Evolutionary conservation across 2,888 invertebrate genomes (phyloP).

Genomic region (Acanthosoma haemorrhoidale): DNA sequence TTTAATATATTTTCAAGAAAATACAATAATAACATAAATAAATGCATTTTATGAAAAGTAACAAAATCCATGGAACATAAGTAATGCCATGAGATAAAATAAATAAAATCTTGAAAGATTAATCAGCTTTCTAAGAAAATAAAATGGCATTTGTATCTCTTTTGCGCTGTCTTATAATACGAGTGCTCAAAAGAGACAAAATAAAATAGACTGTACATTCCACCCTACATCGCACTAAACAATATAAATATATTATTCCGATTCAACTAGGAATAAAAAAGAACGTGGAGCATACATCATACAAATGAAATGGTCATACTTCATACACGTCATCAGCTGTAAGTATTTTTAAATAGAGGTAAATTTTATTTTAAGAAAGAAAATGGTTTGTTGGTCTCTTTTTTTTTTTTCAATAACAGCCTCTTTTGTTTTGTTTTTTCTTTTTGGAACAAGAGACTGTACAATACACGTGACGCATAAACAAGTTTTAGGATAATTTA

Average conservation of each 20-base stretch:
- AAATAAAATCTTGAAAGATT: conserved; percentile 28
- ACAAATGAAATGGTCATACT: conserved; percentile 37
- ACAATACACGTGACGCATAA: conserved; percentile 15
- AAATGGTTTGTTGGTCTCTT: conserved; percentile 30
- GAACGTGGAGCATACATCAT: conserved; percentile 34
- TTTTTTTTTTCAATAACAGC: conserved; percentile 22
- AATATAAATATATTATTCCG: conserved; percentile 33
- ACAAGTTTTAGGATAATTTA: conserved; percentile 19
- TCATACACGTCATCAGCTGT: conserved; percentile 36
- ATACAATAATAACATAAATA: conserved; percentile 38
- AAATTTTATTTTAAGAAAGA: conserved; percentile 35
- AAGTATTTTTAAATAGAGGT: conserved; percentile 38
- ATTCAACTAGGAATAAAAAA: conserved; percentile 25
- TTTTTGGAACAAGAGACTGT: conserved; percentile 5
- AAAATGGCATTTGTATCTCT: conserved; percentile 24
- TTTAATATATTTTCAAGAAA: conserved; percentile 35
- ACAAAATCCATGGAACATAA: conserved; percentile 34
- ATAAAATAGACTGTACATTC: conserved; percentile 14
- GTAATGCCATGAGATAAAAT: conserved; percentile 25
- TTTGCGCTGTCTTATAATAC: conserved; percentile 18
- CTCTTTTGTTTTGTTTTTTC: background rate
- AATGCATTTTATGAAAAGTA: conserved; percentile 38
- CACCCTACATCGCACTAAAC: conserved; percentile 36
- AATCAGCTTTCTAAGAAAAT: conserved; percentile 26
- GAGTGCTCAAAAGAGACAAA: conserved; percentile 18